Conservation (phyloP, 2,797 vertebrate genomes). For the Tangara arthus region DNA sequence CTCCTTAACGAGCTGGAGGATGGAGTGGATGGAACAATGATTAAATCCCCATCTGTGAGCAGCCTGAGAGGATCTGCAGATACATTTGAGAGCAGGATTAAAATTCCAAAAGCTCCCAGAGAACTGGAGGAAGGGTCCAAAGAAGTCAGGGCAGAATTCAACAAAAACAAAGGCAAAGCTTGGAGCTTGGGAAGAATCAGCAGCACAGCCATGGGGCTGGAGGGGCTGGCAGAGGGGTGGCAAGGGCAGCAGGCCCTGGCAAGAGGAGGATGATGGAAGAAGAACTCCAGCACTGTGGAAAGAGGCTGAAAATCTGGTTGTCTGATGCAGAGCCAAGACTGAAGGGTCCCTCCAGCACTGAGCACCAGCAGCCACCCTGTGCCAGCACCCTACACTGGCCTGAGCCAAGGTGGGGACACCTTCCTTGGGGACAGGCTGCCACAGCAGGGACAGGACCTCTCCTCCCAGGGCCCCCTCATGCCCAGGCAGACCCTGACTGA, state of each 20-base stretch:
- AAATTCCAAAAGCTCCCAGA: slow-evolving; percentile 33
- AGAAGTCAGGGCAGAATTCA: not conserved
- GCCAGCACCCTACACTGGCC: not conserved
- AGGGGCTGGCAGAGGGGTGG: not conserved
- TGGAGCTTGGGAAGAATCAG: not conserved
- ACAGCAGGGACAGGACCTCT: not conserved
- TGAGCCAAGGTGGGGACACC: not conserved
- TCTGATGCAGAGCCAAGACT: not conserved
- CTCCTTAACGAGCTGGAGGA: not conserved
- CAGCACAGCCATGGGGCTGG: not conserved
- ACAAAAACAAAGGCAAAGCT: not conserved
- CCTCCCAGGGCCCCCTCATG: fast-evolving
- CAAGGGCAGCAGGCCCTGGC: not conserved
- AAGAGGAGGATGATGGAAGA: not conserved
- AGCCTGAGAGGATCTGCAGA: slow-evolving; percentile 23
- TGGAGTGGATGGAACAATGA: not conserved
- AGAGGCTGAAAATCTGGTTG: not conserved
- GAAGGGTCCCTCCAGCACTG: fast-evolving
- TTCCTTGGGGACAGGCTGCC: not conserved
- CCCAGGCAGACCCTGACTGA: not conserved
- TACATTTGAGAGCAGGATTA: not conserved
- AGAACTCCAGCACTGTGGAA: not conserved
- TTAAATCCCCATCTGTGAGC: slow-evolving; percentile 19
- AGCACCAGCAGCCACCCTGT: not conserved
- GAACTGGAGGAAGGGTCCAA: not conserved